Conservation (phyloP, 2,888 invertebrate genomes). For the Euplagia quadripunctaria region DNA sequence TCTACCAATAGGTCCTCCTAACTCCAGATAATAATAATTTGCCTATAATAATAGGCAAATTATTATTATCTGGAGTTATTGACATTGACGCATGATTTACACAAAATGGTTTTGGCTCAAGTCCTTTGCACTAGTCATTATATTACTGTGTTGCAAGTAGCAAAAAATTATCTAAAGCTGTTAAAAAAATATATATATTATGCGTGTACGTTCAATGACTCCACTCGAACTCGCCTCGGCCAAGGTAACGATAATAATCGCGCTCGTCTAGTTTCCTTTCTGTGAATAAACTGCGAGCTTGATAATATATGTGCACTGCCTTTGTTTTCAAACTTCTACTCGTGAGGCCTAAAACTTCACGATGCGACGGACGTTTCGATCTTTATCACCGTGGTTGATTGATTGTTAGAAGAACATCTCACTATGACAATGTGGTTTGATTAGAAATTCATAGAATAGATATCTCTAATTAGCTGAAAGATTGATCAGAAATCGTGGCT, state of each 20-base stretch:
- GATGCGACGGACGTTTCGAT: background rate
- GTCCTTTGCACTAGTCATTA: background rate
- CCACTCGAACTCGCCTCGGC: background rate
- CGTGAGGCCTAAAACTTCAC: background rate
- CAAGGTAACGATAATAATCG: conserved; percentile 2
- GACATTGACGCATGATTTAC: background rate
- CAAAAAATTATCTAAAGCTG: background rate
- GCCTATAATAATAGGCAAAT: background rate
- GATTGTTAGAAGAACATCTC: too few species aligned
- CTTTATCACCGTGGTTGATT: background rate
- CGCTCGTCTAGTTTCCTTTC: background rate
- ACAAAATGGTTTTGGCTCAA: background rate
- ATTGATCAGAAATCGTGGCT: too few species aligned
- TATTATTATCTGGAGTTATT: background rate
- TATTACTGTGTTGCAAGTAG: background rate
- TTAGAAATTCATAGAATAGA: too few species aligned
- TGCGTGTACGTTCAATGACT: background rate
- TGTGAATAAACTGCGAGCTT: background rate
- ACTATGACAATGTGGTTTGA: too few species aligned
- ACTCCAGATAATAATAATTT: too few species aligned
- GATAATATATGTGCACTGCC: background rate
- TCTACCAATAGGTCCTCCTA: too few species aligned
- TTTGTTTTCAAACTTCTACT: background rate
- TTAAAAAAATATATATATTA: background rate
- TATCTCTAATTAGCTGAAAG: too few species aligned